These are phyloP conservation scores for Lepas anatifera DNA, from an alignment of 2,888 invertebrate species.

Conservation along the genomic window DNA sequence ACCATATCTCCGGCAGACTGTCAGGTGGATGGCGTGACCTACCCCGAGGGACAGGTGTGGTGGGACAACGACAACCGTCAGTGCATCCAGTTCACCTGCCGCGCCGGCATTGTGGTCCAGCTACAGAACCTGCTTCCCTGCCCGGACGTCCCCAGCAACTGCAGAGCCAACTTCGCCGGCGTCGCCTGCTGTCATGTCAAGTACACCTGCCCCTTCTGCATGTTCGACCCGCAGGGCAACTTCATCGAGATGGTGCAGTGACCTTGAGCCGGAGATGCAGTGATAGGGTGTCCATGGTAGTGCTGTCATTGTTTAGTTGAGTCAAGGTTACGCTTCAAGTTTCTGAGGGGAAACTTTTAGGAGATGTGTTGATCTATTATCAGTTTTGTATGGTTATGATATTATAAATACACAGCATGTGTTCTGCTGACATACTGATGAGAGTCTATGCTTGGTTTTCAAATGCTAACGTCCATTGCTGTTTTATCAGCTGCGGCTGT, in stretches of 20 bases:
- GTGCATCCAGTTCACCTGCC: not conserved
- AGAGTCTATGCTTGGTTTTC: too few relatives aligned
- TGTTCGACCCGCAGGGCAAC: slow-evolving; percentile 5
- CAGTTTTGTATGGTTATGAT: too few relatives aligned
- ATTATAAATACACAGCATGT: too few relatives aligned
- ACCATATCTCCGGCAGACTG: not conserved
- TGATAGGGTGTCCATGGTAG: too few relatives aligned
- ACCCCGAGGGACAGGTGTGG: not conserved
- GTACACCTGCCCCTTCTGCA: slow-evolving; percentile 7
- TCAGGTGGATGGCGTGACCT: not conserved
- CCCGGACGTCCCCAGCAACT: not conserved
- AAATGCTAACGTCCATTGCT: too few relatives aligned
- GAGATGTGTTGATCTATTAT: too few relatives aligned
- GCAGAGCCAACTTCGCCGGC: not conserved
- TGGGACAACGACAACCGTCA: not conserved
- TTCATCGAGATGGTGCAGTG: not conserved
- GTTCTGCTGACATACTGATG: too few relatives aligned
- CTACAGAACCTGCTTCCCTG: not conserved
- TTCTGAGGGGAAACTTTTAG: too few relatives aligned
- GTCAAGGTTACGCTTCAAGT: too few relatives aligned
- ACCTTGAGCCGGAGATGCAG: too few relatives aligned
- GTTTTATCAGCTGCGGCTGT: too few relatives aligned
- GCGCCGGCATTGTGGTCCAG: not conserved
- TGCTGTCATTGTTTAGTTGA: too few relatives aligned
- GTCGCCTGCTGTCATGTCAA: not conserved